phyloP scores from a whole-genome alignment of 2,113 vertebrate species.

The Melanerpes aurifrons region DNA sequence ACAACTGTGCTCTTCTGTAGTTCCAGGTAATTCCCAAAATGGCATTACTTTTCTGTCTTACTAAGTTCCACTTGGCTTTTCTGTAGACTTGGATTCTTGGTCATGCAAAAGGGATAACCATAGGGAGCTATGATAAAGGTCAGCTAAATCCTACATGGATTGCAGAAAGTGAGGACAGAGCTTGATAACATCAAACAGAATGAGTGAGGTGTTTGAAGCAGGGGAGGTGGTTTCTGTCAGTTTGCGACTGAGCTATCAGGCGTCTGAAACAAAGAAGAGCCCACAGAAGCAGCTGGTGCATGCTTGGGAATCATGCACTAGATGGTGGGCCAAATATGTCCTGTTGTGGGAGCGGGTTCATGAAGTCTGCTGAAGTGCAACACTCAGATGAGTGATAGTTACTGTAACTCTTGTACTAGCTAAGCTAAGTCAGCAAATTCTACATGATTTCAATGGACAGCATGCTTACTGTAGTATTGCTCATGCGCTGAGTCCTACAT shows the following conservation, averaged over 20 bases:
- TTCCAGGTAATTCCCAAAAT: not conserved
- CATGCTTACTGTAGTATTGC: accelerated
- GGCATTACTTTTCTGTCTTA: not conserved
- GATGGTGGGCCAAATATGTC: not conserved
- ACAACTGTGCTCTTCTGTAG: not conserved
- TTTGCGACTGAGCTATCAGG: not conserved
- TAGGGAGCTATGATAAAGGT: not conserved
- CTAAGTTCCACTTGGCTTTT: not conserved
- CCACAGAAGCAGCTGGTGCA: not conserved
- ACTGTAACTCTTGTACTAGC: not conserved
- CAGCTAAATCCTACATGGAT: not conserved
- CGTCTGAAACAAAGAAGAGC: not conserved
- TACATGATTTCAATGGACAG: not conserved
- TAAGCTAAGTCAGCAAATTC: not conserved
- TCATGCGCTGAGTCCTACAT: not conserved
- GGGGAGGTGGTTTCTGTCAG: not conserved
- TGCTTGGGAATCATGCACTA: not conserved
- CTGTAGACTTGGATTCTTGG: not conserved
- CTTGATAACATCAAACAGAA: not conserved
- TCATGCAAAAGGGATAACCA: not conserved
- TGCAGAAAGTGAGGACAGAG: not conserved
- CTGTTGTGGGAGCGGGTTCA: not conserved
- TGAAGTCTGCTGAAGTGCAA: not conserved
- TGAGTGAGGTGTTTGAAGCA: not conserved
- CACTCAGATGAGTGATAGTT: not conserved